These are phyloP conservation scores for Rhinogobius similis DNA, from an alignment of 2,113 vertebrate species.

Conservation along the genomic window DNA sequence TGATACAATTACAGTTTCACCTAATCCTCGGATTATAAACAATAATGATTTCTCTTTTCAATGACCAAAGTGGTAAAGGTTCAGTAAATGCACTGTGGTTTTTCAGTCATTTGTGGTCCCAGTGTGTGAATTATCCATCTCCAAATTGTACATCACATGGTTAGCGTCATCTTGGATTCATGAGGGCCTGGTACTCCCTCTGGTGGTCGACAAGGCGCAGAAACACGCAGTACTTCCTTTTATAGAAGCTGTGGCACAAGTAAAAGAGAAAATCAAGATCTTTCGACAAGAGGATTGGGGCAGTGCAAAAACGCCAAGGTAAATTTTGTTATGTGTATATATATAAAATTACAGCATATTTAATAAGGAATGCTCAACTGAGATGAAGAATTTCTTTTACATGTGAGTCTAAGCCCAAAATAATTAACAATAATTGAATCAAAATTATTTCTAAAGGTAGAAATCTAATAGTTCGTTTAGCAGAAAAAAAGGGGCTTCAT, in stretches of 20 bases:
- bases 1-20: not conserved
- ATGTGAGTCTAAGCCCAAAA: too few relatives aligned
- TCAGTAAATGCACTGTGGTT: not conserved
- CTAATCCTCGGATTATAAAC: not conserved
- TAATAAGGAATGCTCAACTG: not conserved
- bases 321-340: not conserved
- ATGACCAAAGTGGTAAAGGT: not conserved
- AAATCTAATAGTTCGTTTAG: too few relatives aligned
- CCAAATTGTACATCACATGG: not conserved
- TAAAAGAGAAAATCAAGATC: not conserved
- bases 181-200: conserved; percentile 87
- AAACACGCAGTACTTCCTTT: conserved; percentile 91
- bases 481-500: not conserved
- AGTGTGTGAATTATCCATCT: conserved; percentile 22
- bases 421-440: too few relatives aligned
- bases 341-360: not conserved
- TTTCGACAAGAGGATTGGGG: not conserved
- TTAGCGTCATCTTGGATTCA: conserved; percentile 69
- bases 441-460: not conserved
- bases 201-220: conserved; percentile 87
- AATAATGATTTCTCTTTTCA: not conserved
- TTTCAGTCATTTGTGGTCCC: not conserved
- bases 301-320: not conserved
- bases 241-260: conserved; percentile 84
- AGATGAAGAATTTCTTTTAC: not conserved